Conservation (phyloP, 2,888 invertebrate genomes). For the Drosophila atroscutellata region DNA sequence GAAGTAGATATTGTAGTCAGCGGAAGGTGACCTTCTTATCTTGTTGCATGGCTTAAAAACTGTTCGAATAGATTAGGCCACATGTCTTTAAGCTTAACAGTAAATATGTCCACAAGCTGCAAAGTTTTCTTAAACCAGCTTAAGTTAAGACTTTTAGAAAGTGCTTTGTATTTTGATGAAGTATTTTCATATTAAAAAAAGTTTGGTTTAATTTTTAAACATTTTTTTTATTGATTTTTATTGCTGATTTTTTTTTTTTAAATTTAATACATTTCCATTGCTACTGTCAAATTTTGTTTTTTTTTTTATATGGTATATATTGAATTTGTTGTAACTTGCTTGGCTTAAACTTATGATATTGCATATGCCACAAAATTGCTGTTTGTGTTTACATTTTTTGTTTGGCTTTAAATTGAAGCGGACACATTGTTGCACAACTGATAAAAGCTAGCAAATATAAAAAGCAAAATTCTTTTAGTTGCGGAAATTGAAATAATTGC, state of each 20-base stretch:
- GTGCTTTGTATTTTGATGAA: not conserved
- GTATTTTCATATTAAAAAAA: not conserved
- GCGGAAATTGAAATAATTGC: constrained; percentile 37
- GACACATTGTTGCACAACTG: constrained; percentile 55
- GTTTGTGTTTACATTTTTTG: constrained; percentile 32
- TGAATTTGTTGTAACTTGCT: constrained; percentile 30
- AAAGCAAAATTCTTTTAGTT: constrained; percentile 30
- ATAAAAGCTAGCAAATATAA: constrained; percentile 62
- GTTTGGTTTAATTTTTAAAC: constrained; percentile 36
- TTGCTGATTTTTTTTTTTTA: constrained; percentile 20
- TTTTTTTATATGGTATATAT: constrained; percentile 15
- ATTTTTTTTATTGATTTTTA: constrained; percentile 37
- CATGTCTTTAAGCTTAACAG: not conserved
- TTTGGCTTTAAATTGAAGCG: constrained; percentile 35
- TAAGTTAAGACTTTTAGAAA: not conserved
- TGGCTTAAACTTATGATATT: constrained; percentile 71
- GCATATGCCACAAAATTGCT: constrained; percentile 73
- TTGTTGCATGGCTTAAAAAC: not conserved
- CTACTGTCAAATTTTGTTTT: constrained; percentile 47
- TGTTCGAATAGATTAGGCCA: not conserved
- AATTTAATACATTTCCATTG: constrained; percentile 58
- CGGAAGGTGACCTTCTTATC: not conserved
- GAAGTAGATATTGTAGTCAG: not conserved
- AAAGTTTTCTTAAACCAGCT: not conserved
- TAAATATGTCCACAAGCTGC: not conserved